These are phyloP conservation scores for Gallinago solitaria DNA, from an alignment of 2,797 vertebrate genomes.

Conservation along the genomic window DNA sequence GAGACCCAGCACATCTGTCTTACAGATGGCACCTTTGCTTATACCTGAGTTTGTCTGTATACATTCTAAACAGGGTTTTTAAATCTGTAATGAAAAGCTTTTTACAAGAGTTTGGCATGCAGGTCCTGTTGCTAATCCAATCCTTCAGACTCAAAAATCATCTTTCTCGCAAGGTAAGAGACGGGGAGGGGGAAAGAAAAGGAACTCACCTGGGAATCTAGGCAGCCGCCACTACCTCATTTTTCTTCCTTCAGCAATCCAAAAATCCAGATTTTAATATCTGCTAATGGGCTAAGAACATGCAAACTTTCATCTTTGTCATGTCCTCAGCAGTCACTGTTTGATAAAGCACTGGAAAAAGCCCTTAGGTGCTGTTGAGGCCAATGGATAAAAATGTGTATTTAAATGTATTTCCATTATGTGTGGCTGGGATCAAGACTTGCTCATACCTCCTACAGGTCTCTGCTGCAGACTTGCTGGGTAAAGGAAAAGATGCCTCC, in stretches of 20 bases:
- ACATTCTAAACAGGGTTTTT: not conserved
- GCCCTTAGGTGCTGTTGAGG: not conserved
- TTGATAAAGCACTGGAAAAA: not conserved
- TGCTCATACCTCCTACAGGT: not conserved
- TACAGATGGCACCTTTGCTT: not conserved
- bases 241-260: not conserved
- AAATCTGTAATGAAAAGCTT: not conserved
- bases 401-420: not conserved
- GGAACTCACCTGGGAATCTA: not conserved
- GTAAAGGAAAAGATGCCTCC: not conserved
- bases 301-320: not conserved
- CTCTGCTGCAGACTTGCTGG: not conserved
- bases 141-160: not conserved
- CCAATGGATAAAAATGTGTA: not conserved
- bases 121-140: not conserved
- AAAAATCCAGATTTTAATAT: not conserved
- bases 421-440: not conserved
- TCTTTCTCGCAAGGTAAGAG: not conserved
- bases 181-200: not conserved
- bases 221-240: not conserved
- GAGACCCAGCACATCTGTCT: not conserved
- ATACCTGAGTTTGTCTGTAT: not conserved
- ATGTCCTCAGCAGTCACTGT: not conserved
- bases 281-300: not conserved
- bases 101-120: not conserved